Evolutionary conservation across 2,888 invertebrate genomes (phyloP).

Genomic region (Beris chalybata): DNA sequence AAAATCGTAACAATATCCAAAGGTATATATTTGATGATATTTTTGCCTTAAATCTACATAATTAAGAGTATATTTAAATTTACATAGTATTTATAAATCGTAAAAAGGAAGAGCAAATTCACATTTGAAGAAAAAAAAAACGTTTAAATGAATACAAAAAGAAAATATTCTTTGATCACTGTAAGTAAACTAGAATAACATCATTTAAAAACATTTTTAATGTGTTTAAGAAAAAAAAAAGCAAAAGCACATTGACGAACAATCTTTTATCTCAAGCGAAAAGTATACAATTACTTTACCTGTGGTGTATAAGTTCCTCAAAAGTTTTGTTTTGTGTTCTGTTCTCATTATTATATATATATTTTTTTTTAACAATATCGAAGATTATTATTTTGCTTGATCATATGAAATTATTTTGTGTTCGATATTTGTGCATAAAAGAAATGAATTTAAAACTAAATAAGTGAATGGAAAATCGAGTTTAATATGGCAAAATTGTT

Average conservation of each 20-base stretch:
- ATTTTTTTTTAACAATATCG: background rate
- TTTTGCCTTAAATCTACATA: slow-evolving; percentile 44
- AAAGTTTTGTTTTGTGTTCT: slow-evolving; percentile 41
- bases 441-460: too few species aligned
- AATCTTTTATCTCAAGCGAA: slow-evolving; percentile 34
- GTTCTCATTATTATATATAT: background rate
- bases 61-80: slow-evolving; percentile 33
- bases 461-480: too few species aligned
- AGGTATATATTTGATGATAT: slow-evolving; percentile 45
- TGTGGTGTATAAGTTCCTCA: slow-evolving; percentile 54
- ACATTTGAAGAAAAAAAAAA: slow-evolving; percentile 30
- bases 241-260: slow-evolving; percentile 29
- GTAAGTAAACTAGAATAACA: slow-evolving; percentile 7
- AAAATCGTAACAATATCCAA: slow-evolving; percentile 43
- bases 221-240: slow-evolving; percentile 14
- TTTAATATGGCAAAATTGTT: too few species aligned
- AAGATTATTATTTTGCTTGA: background rate
- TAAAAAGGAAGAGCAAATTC: slow-evolving; percentile 24
- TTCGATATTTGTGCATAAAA: background rate
- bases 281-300: slow-evolving; percentile 49
- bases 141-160: slow-evolving; percentile 26
- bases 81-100: slow-evolving; percentile 32
- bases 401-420: background rate
- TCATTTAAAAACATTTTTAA: background rate
- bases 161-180: slow-evolving; percentile 12